Evolutionary conservation across 2,113 vertebrate genomes (phyloP), one percentile per base, ranked within the genome.

Genomic region (Myiozetetes cayanensis): DNA sequence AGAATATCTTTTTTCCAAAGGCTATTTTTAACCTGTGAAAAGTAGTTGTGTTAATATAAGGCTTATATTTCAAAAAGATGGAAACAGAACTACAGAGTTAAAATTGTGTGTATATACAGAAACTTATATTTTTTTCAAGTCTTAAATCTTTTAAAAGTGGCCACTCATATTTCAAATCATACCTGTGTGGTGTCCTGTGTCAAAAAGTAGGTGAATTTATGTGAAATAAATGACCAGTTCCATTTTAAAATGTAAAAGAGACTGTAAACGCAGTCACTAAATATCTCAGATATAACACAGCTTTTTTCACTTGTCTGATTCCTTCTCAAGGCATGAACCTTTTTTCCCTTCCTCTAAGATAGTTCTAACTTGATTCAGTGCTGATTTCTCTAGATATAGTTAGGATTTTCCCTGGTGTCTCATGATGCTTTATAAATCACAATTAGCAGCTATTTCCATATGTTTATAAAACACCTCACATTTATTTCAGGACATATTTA

Each of bases 311-410:
- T 62, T 58, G 15, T 44, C 24, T 68, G 37, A 44, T 74, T 87
- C 37, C 18, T 20, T 58, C n/a, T 78, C 14, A 68, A 43, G 39
- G 23, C 8, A 62, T 46, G 47, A 61, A 52, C 28, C 4, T 35
- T 43, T 8, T 46, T 2, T 13, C 8, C 11, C 3, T 6, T 3
- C 2, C 33, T 19, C 10, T 15, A 37, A 18, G 31, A 61, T 33
- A 58, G 19, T 27, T 63, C 37, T 52, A 22, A 52, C 50, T 56
- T 77, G 39, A 35, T 53, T 77, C 41, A 59, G 41, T 37, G 39
- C 9, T 41, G 81, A 61, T 22, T 72, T 72, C 13, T 82, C 18
- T 55, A 65, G 24, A 35, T 43, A 10, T 35, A 41, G 24, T 43
- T 53, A 71, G 53, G 17, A 31, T n/a, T 73, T 85, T 78, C 30